Base-by-base conservation (phyloP, 2,113 vertebrate species). In the Neotoma lepida region DNA sequence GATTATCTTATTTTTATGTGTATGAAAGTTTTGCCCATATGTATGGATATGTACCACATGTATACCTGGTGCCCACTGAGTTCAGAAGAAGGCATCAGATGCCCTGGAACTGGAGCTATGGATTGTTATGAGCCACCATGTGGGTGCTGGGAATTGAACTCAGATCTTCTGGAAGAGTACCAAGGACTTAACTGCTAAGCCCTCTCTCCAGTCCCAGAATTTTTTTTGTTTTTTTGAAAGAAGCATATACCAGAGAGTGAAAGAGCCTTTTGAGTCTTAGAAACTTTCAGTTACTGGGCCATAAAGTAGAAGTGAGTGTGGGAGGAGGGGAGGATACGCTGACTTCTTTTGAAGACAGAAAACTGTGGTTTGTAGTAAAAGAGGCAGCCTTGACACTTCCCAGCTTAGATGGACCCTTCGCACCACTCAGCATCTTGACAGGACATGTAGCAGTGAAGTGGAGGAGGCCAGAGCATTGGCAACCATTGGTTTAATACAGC, bases 281-380 rank as follows among this genome's bases (percentile, higher is more conserved):
- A 90, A 85, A 73, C 51, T 41, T 88, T 88, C 73, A 10, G 70
- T 88, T 56, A 56, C 73, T 91, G 68, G 39, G 88, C 46, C 87
- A 71, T 63, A 70, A 85, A 84, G 86, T 41, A 78, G 39, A n/a
- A 92, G n/a, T 90, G 76, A 89, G n/a, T 24, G 74, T 15, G 1
- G 24, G 54, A 10, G 78, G 13, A 3, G 1, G 54, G 3, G 12
- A 30, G 39, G 61, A 78, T 88, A 82, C 24, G 49, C 86, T 95
- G 91, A 92, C 95, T 96, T 90, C 77, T 61, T 95, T 70, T 92
- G 92, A 94, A 96, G 80, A 89, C 56, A 89, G 78, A 95, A 91
- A 18, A 26, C 66, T 88, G 74, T 90, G 96, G 74, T 95, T 95
- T 94, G 61, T 93, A 89, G 46, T 41, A 82, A 61, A 82, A 81